phyloP scores from a whole-genome alignment of 2,797 vertebrate species.

The Gorsachius magnificus region DNA sequence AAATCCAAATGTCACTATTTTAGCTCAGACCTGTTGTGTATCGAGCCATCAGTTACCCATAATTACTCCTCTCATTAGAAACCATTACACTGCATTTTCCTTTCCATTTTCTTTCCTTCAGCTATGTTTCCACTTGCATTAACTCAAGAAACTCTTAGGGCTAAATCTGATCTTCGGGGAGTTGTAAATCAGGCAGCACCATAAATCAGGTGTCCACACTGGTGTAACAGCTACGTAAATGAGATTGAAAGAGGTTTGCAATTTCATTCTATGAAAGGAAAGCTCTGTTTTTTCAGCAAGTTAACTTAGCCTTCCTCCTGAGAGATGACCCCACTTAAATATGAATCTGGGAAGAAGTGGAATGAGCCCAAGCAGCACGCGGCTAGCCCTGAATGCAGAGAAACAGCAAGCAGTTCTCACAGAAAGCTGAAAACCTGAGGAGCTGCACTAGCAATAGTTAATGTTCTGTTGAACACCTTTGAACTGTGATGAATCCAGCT shows the following conservation, averaged over 20 bases:
- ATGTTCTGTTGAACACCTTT: neutral
- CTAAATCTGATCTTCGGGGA: neutral
- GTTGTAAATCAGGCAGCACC: neutral
- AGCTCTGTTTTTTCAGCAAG: conserved; percentile 9
- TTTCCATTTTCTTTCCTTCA: neutral
- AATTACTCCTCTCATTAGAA: neutral
- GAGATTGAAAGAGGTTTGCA: conserved; percentile 9
- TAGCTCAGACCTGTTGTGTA: neutral
- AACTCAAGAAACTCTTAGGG: neutral
- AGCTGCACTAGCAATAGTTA: neutral
- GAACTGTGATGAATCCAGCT: neutral
- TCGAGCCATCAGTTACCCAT: neutral
- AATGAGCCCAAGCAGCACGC: neutral
- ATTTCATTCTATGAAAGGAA: neutral
- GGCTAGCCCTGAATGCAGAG: neutral
- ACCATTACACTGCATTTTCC: neutral
- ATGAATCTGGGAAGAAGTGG: neutral
- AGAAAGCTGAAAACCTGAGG: neutral
- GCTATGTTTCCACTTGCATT: neutral
- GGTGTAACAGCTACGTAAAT: neutral
- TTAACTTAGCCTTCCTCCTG: neutral
- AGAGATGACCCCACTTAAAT: conserved; percentile 8
- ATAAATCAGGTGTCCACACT: neutral
- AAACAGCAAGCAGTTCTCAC: neutral
- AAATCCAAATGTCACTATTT: neutral